phyloP scores from a whole-genome alignment of 2,113 vertebrate species.

The Heterocephalus glaber region DNA sequence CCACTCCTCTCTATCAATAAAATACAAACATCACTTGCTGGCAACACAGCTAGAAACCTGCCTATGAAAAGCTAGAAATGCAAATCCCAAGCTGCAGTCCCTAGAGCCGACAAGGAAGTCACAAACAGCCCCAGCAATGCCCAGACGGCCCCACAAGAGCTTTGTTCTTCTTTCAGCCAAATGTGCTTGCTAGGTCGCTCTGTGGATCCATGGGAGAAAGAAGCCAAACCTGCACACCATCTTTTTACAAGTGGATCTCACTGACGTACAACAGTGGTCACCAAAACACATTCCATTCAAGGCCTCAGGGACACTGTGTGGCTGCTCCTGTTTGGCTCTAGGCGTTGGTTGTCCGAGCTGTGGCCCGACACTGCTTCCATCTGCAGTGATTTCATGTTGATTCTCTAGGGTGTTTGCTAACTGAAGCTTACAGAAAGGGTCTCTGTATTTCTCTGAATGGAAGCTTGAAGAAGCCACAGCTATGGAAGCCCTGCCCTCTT shows the following conservation, averaged over 20 bases:
- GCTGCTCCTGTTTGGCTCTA: background rate
- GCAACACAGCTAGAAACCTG: background rate
- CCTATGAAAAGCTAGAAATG: background rate
- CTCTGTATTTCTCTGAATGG: background rate
- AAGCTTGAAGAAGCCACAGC: background rate
- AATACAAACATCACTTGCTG: background rate
- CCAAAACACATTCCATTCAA: background rate
- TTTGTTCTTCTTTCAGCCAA: background rate
- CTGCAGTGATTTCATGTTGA: background rate
- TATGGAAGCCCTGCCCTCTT: background rate
- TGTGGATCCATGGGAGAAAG: background rate
- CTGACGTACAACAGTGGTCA: accelerated
- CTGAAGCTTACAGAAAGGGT: background rate
- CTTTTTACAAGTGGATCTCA: background rate
- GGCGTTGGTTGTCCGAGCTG: background rate
- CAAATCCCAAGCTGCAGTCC: background rate
- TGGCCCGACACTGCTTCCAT: background rate
- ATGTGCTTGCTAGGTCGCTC: background rate
- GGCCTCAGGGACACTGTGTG: accelerated
- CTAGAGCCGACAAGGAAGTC: background rate
- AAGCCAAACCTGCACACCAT: background rate
- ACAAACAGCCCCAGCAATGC: accelerated
- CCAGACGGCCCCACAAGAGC: background rate
- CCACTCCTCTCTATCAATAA: background rate
- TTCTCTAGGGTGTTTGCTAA: background rate